phyloP scores from a whole-genome alignment of 2,797 vertebrate species.

The Falco rusticolus region DNA sequence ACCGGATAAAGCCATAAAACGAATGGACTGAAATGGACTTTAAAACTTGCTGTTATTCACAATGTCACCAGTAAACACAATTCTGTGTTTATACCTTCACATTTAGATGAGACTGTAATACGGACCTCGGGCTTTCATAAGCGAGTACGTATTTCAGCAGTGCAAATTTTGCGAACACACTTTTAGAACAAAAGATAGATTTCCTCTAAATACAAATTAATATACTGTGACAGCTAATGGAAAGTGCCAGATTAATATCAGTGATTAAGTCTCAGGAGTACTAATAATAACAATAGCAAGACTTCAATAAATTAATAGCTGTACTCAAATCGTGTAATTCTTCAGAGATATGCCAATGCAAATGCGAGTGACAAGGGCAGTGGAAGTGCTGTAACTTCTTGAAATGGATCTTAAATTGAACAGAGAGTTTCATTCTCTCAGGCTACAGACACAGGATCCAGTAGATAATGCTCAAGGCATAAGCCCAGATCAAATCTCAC shows the following conservation, averaged over 20 bases:
- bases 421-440: not conserved
- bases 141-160: not conserved
- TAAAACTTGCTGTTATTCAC: not conserved
- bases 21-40: not conserved
- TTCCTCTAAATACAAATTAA: not conserved
- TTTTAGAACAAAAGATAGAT: not conserved
- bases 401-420: conserved; percentile 36
- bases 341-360: not conserved
- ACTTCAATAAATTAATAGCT: not conserved
- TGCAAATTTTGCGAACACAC: not conserved
- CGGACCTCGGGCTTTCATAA: not conserved
- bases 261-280: not conserved
- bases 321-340: not conserved
- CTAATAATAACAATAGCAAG: not conserved
- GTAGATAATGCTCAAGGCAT: not conserved
- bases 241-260: not conserved
- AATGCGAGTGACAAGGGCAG: not conserved
- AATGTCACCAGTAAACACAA: not conserved
- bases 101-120: not conserved
- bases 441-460: conserved; percentile 30
- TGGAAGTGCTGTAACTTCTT: not conserved
- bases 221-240: not conserved
- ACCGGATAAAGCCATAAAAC: not conserved
- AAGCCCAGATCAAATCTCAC: conserved; percentile 53
- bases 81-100: not conserved